Base-by-base conservation (phyloP, 1,140 invertebrate genomes). In the Papilio glaucus region DNA sequence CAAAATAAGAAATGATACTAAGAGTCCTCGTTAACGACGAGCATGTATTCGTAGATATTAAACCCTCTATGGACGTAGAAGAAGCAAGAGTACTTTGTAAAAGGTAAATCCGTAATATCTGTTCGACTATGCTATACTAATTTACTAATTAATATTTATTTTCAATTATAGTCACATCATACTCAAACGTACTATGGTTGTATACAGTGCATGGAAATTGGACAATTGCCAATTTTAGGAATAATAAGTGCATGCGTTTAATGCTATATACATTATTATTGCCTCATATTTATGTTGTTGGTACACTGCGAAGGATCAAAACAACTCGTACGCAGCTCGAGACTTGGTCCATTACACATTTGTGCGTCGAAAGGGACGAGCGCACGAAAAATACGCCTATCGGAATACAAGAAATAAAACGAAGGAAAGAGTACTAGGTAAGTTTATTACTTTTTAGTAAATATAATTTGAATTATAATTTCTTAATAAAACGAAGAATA, bases 311-410 rank as follows among this genome's bases (percentile, higher is more conserved):
- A 72, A 67, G n/a, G 37, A 24, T 15, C 41, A 49, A 53, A 62
- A 18, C 61, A 42, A 41, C 72, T 29, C 26, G 7, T 45, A 37
- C 62, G 42, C 42, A 6, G 24, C 13, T 21, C 29, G 7, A 10
- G 33, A 13, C 13, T 37, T 49, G 29, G 6, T 65, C n/a, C 73
- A 74, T 71, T 74, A 63, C 39, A 65, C 18, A 60, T 61, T 71
- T 63, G 68, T 41, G 61, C 73, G 73, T 49, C 60, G 68, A 4
- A 49, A 38, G 41, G 33, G 62, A 61, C 69, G 15, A 49, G 57
- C 73, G 33, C n/a, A 15, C 61, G 29, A 13, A 13, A 38, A 6
- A 18, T 12, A 15, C 12, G n/a, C 26, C 4, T 2, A 9, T 60
- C 57, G 9, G 9, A 13, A 13, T 26, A 57, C 8, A 29, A 12